Percentiles rank a stretch among this genome's conserved stretches.
phyloP scores from a whole-genome alignment of 2,888 invertebrate genomes.

The Drosophila lacicola region DNA sequence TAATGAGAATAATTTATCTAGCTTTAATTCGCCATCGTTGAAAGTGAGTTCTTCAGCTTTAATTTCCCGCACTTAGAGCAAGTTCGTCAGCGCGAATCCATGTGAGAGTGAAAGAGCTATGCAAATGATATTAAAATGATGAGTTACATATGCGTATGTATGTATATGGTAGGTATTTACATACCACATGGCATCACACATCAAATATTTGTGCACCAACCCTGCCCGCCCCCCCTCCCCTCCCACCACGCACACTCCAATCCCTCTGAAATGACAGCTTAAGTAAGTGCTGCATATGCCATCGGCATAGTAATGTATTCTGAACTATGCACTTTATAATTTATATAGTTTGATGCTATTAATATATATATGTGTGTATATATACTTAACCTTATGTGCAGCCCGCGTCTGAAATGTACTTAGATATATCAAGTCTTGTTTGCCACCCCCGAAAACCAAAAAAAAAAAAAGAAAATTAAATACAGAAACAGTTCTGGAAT shows the following conservation, averaged over 20 bases:
- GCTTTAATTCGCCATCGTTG: no score
- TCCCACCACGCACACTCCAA: neutral
- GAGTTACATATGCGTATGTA: neutral
- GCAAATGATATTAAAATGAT: conserved; percentile 6
- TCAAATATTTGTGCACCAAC: conserved; percentile 7
- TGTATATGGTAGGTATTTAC: neutral
- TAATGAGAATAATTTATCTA: no score
- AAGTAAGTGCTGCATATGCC: conserved; percentile 28
- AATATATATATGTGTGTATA: conserved; percentile 14
- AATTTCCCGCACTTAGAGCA: neutral
- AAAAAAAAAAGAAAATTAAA: neutral
- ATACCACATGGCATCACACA: conserved; percentile 40
- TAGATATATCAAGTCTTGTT: conserved; percentile 39
- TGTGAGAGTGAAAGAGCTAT: neutral
- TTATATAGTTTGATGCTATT: conserved; percentile 56
- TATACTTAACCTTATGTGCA: conserved; percentile 62
- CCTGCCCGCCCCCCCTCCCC: neutral
- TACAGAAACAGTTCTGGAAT: conserved; percentile 7
- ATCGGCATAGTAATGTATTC: conserved; percentile 43
- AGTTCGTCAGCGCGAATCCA: no score
- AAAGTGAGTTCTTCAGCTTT: neutral
- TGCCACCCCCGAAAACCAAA: conserved; percentile 57
- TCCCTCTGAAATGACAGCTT: conserved; percentile 51
- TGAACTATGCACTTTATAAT: conserved; percentile 66
- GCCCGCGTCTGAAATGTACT: conserved; percentile 44